Conservation (phyloP, 1,140 invertebrate species). For the Drosophila kurseongensis region DNA sequence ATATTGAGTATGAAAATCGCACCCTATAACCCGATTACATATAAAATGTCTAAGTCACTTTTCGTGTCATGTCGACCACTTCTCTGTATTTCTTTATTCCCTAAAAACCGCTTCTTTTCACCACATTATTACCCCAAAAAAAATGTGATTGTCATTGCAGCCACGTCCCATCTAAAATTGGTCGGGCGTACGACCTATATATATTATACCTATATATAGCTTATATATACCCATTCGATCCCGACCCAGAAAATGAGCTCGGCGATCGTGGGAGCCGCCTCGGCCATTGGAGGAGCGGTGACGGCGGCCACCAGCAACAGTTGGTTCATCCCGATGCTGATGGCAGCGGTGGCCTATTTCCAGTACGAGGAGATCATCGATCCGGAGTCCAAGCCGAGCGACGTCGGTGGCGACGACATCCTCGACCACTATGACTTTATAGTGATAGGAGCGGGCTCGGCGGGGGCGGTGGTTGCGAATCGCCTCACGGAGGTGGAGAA, state of each 20-base stretch:
- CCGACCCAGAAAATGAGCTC: constrained; percentile 59
- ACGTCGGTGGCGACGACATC: constrained; percentile 88
- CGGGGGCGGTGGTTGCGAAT: constrained; percentile 96
- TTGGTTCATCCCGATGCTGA: constrained; percentile 92
- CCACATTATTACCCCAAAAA: background rate
- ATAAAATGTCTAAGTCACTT: constrained; percentile 31
- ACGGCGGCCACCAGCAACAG: constrained; percentile 86
- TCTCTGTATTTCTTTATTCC: background rate
- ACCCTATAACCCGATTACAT: constrained; percentile 58
- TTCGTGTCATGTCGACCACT: constrained; percentile 22
- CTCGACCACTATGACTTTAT: constrained; percentile 93
- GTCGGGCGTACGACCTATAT: constrained; percentile 12
- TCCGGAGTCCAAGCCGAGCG: constrained; percentile 89
- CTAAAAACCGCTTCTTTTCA: background rate
- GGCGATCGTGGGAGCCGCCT: constrained; percentile 86
- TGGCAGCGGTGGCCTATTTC: constrained; percentile 92
- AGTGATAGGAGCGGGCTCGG: constrained; percentile 96
- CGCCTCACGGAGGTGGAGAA: constrained; percentile 91
- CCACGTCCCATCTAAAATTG: constrained; percentile 31
- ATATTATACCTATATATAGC: background rate
- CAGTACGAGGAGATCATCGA: constrained; percentile 91
- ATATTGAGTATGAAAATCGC: constrained; percentile 64
- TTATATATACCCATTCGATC: constrained; percentile 1
- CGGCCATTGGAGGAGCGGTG: constrained; percentile 86
- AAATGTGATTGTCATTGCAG: constrained; percentile 54